A percentile compares a stretch with the other conserved stretches of the same genome.
Evolutionary conservation across 1,140 invertebrate genomes (phyloP).

Genomic region (Drosophila sproati): DNA sequence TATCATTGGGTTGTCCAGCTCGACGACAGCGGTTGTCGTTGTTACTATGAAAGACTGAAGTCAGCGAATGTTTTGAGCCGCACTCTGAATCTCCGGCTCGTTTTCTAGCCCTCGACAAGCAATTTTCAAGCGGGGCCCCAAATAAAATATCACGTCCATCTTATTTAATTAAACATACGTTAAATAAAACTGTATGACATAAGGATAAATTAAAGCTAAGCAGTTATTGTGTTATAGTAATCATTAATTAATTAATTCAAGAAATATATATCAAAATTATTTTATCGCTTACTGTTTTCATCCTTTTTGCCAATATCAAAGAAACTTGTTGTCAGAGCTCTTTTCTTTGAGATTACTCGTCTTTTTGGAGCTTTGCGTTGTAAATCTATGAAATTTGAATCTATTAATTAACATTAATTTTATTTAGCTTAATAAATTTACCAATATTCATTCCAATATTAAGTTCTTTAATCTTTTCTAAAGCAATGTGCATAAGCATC

Average conservation of each 20-base stretch:
- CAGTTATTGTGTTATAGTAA: neutral
- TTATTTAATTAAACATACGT: constrained; percentile 9
- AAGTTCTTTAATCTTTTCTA: constrained; percentile 94
- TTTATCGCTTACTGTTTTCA: constrained; percentile 87
- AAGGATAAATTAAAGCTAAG: neutral
- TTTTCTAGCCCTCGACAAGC: constrained; percentile 90
- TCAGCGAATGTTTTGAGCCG: constrained; percentile 62
- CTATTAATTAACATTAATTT: neutral
- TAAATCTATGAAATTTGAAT: constrained; percentile 39
- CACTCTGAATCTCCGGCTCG: constrained; percentile 24
- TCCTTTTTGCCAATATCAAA: constrained; percentile 91
- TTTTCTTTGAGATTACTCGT: constrained; percentile 91
- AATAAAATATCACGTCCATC: constrained; percentile 87
- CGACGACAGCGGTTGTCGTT: constrained; percentile 21
- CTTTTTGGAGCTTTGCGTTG: constrained; percentile 89
- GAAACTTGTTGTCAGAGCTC: constrained; percentile 93
- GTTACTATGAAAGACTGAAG: constrained; percentile 60
- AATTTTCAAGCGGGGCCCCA: constrained; percentile 92
- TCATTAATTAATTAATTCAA: neutral
- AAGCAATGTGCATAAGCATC: constrained; percentile 92
- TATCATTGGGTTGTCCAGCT: constrained; percentile 59
- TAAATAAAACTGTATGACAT: neutral
- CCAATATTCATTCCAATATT: constrained; percentile 92
- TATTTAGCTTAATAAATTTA: constrained; percentile 9
- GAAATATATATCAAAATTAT: neutral